phyloP scores from a whole-genome alignment of 2,888 invertebrate species.

The Lasioglossum morio region DNA sequence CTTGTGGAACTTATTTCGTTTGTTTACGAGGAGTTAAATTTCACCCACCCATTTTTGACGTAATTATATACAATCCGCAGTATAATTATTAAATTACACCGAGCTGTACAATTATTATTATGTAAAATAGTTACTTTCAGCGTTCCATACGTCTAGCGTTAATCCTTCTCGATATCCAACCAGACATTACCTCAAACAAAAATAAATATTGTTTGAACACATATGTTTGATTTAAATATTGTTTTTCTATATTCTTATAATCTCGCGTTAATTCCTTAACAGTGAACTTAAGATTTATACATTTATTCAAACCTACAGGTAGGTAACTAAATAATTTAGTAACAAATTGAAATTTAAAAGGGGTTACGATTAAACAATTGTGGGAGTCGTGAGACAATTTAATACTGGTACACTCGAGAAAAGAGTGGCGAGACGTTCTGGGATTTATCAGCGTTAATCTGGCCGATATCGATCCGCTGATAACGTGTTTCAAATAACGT shows the following conservation, averaged over 20 bases:
- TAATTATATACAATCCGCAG: background rate
- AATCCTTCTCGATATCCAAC: background rate
- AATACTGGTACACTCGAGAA: background rate
- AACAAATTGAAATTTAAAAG: too few relatives aligned
- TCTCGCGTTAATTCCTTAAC: too few relatives aligned
- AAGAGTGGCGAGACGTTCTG: slow-evolving; percentile 16
- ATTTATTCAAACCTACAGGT: background rate
- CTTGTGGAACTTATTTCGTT: too few relatives aligned
- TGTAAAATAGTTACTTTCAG: background rate
- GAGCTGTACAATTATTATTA: background rate
- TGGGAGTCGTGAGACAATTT: too few relatives aligned
- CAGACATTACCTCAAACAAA: background rate
- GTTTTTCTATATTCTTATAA: background rate
- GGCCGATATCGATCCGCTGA: slow-evolving; percentile 55
- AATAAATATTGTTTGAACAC: background rate
- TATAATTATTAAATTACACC: background rate
- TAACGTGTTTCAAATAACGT: slow-evolving; percentile 53
- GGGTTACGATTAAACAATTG: too few relatives aligned
- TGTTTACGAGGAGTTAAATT: too few relatives aligned
- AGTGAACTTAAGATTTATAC: too few relatives aligned
- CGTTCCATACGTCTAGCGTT: background rate
- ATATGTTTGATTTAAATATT: background rate
- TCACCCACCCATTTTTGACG: too few relatives aligned
- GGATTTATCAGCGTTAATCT: slow-evolving; percentile 57
- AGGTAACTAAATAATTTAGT: too few relatives aligned